Evolutionary conservation across 2,888 invertebrate genomes (phyloP).

Genomic region (Brenthis ino): DNA sequence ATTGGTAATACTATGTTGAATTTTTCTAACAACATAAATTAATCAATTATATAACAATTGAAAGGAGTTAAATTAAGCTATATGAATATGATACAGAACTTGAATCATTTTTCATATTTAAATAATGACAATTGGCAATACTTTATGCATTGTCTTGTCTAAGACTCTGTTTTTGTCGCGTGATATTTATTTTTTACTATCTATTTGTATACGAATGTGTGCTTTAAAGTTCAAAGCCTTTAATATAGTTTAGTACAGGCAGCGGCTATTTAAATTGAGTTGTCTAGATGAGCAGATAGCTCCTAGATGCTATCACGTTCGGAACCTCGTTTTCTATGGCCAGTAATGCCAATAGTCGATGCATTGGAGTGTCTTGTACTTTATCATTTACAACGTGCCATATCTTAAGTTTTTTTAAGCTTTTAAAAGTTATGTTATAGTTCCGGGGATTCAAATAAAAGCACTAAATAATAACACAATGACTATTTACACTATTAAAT

Average conservation of each 20-base stretch:
- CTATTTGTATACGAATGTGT: background rate
- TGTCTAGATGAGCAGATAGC: slow-evolving; percentile 70
- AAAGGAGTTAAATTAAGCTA: too few relatives aligned
- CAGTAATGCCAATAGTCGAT: slow-evolving; percentile 32
- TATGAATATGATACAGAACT: background rate
- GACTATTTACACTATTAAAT: too few relatives aligned
- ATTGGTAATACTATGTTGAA: too few relatives aligned
- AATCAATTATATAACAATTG: too few relatives aligned
- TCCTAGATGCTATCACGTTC: slow-evolving; percentile 39
- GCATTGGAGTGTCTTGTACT: slow-evolving; percentile 27
- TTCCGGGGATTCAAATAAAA: too few relatives aligned
- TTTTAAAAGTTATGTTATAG: background rate
- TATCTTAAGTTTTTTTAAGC: slow-evolving; percentile 6
- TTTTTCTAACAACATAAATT: too few relatives aligned
- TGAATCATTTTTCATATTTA: slow-evolving; percentile 14
- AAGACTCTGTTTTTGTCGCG: background rate
- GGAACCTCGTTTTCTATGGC: slow-evolving; percentile 36
- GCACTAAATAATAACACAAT: too few relatives aligned
- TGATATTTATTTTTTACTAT: slow-evolving; percentile 5
- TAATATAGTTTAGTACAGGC: slow-evolving; percentile 51
- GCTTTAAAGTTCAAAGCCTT: slow-evolving; percentile 42
- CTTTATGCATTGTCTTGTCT: slow-evolving; percentile 14
- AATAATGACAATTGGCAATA: slow-evolving; percentile 24
- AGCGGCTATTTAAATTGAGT: slow-evolving; percentile 70
- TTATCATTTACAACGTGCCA: slow-evolving; percentile 16